phyloP scores from a whole-genome alignment of 2,888 invertebrate species.

The Ophion ellenae region DNA sequence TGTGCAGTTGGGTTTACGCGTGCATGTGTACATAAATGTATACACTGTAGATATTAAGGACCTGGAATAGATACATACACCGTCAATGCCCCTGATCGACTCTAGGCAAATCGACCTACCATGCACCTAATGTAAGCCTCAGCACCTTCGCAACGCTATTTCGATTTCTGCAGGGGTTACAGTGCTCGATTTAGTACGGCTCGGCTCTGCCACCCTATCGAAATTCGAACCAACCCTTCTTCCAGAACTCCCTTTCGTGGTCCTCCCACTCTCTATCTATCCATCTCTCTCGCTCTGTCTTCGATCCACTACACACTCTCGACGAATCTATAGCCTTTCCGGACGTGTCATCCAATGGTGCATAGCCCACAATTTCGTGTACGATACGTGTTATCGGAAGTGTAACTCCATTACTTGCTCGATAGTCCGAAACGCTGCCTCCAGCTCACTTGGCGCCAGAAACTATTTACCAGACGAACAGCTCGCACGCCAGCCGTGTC shows the following conservation, averaged over 20 bases:
- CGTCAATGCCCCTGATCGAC: conserved; percentile 46
- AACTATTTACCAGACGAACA: conserved; percentile 16
- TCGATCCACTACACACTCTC: background rate
- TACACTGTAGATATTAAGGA: background rate
- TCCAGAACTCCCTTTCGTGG: background rate
- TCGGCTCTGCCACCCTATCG: conserved; percentile 7
- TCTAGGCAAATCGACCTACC: conserved; percentile 37
- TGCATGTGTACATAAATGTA: background rate
- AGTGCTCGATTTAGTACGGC: conserved; percentile 9
- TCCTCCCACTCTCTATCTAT: background rate
- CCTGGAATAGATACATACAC: conserved; percentile 14
- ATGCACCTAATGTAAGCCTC: conserved; percentile 4
- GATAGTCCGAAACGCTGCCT: conserved; percentile 24
- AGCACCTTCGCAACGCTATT: conserved; percentile 14
- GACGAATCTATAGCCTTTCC: conserved; percentile 14
- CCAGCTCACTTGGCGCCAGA: background rate
- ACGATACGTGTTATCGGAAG: conserved; percentile 37
- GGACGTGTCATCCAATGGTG: conserved; percentile 29
- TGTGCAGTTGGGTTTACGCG: conserved; percentile 12
- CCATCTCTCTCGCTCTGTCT: conserved; percentile 2
- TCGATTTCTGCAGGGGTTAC: conserved; percentile 37
- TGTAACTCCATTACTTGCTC: conserved; percentile 47
- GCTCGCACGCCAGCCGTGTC: conserved; percentile 20
- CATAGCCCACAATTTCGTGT: conserved; percentile 18
- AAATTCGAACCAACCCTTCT: background rate